Conservation (phyloP, 1,140 invertebrate species). For the Drosophila ambigua region DNA sequence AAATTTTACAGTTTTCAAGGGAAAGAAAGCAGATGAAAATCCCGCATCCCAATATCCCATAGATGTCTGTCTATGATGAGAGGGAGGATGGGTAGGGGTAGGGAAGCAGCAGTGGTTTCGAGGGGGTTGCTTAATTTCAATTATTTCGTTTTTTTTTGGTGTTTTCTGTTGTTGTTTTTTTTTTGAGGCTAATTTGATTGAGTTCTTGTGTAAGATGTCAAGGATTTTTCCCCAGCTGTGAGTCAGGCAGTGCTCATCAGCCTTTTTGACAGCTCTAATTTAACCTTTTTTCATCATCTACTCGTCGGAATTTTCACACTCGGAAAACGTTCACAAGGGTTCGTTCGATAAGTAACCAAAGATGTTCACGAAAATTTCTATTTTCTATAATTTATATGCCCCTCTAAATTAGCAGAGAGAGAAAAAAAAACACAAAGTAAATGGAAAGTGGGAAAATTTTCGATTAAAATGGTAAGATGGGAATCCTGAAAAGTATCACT, state of each 20-base stretch:
- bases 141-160: not conserved
- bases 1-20: constrained; percentile 52
- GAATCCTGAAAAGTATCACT: too few species aligned
- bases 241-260: not conserved
- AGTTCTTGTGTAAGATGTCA: constrained; percentile 75
- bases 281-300: constrained; percentile 38
- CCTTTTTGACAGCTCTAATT: constrained; percentile 27
- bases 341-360: not conserved
- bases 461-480: too few species aligned
- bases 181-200: constrained; percentile 72
- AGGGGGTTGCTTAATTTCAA: constrained; percentile 25
- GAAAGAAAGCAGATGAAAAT: constrained; percentile 15
- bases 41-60: constrained; percentile 6
- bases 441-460: too few species aligned
- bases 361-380: not conserved
- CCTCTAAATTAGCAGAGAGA: too few species aligned
- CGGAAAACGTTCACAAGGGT: not conserved
- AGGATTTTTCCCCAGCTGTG: not conserved
- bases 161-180: not conserved
- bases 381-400: not conserved
- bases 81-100: not conserved
- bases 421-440: too few species aligned
- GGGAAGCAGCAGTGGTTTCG: not conserved
- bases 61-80: not conserved
- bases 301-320: too few species aligned